These are phyloP conservation scores for Teleogryllus oceanicus DNA, from an alignment of 2,888 invertebrate species.

Conservation along the genomic window DNA sequence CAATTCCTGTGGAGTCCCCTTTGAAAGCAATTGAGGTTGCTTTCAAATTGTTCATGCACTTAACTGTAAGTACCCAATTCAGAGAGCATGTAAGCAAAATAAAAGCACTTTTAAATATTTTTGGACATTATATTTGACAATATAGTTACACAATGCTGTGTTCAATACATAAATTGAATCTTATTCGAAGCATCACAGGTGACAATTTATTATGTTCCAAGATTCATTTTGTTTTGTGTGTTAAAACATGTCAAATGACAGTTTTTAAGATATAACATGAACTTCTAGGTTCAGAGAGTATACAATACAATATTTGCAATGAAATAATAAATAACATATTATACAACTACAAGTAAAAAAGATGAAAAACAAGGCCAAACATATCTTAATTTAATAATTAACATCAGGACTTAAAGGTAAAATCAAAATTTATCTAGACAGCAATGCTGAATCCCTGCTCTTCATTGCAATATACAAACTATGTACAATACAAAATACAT, in stretches of 20 bases:
- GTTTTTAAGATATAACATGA: background rate
- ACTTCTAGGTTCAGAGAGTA: background rate
- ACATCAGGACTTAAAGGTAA: background rate
- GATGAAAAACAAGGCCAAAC: background rate
- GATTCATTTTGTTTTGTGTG: background rate
- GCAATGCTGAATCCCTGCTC: background rate
- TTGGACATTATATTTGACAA: background rate
- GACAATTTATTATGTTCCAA: background rate
- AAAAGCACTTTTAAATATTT: background rate
- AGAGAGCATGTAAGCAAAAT: background rate
- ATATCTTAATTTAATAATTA: background rate
- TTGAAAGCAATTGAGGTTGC: too few species aligned
- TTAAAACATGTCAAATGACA: background rate
- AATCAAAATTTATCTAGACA: background rate
- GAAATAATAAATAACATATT: background rate
- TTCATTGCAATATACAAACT: constrained; percentile 30
- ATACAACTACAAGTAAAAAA: background rate
- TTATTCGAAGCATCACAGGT: background rate
- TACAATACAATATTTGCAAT: background rate
- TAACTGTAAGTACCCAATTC: too few species aligned
- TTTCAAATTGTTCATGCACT: too few species aligned
- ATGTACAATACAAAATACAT: constrained; percentile 33
- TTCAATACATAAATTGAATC: background rate
- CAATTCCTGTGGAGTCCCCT: too few species aligned
- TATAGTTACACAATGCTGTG: background rate